Conservation (phyloP, 2,888 invertebrate species). For the Clanis bilineata region DNA sequence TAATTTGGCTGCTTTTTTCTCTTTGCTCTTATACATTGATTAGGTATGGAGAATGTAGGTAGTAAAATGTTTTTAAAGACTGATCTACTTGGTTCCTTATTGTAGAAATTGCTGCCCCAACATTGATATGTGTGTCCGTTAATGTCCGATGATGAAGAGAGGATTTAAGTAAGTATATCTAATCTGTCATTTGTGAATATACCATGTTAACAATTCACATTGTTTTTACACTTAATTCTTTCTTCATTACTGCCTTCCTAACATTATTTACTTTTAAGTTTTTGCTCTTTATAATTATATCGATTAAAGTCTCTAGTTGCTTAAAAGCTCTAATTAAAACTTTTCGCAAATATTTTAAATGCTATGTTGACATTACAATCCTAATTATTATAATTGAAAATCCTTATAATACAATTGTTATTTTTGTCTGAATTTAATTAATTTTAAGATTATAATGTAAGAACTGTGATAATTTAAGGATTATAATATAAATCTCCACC, state of each 20-base stretch:
- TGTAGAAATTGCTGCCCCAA: neutral
- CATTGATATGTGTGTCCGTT: neutral
- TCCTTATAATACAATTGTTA: neutral
- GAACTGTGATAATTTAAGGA: conserved; percentile 51
- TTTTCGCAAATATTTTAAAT: neutral
- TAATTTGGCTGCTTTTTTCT: neutral
- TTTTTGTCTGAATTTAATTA: neutral
- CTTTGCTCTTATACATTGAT: neutral
- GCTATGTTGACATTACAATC: neutral
- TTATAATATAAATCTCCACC: conserved; percentile 44
- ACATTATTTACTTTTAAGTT: neutral
- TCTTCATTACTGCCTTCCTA: neutral
- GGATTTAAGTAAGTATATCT: neutral
- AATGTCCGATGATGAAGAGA: conserved; percentile 4
- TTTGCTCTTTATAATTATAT: neutral
- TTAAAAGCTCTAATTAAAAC: neutral
- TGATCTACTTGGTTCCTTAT: neutral
- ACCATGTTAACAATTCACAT: neutral
- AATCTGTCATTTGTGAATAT: neutral
- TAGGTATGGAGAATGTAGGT: neutral
- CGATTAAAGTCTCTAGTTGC: neutral
- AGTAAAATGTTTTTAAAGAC: neutral
- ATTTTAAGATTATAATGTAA: conserved; percentile 23
- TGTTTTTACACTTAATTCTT: neutral
- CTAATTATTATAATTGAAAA: neutral